Evolutionary conservation across 2,113 vertebrate species (phyloP).

Genomic region (Phalacrocorax carbo): DNA sequence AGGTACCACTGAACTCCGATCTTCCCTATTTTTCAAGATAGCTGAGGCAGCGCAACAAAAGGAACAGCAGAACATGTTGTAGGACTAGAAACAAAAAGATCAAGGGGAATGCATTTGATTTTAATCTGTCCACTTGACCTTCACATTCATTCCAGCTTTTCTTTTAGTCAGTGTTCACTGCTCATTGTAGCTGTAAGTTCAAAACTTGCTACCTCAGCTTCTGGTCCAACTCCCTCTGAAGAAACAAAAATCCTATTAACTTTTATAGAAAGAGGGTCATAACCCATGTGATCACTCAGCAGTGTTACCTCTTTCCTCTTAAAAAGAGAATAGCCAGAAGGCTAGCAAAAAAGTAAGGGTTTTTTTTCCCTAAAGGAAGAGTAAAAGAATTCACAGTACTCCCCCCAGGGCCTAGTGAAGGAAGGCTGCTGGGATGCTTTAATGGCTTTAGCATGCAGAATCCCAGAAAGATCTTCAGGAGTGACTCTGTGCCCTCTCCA

Average conservation of each 20-base stretch:
- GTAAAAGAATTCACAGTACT: not conserved
- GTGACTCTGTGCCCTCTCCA: not conserved
- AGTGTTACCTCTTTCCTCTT: not conserved
- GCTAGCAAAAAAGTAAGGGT: not conserved
- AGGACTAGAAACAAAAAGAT: not conserved
- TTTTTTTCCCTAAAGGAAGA: not conserved
- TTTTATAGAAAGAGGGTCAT: not conserved
- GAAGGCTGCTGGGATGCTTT: not conserved
- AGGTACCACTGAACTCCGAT: not conserved
- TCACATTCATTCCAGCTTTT: not conserved
- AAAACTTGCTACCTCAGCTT: conserved; percentile 10
- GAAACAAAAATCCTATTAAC: conserved; percentile 20
- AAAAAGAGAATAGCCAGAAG: not conserved
- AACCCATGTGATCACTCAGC: not conserved
- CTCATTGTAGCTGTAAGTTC: not conserved
- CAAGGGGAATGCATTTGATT: not conserved
- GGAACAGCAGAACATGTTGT: not conserved
- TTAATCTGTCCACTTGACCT: not conserved
- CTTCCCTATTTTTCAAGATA: not conserved
- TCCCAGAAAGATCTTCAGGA: not conserved
- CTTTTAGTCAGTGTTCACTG: not conserved
- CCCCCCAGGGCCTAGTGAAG: not conserved
- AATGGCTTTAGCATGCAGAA: not conserved
- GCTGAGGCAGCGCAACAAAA: not conserved
- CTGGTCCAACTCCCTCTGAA: not conserved